A percentile compares a stretch with the other conserved stretches of the same genome.
phyloP scores from a whole-genome alignment of 1,140 invertebrate species.

The Leptopilina clavipes region DNA sequence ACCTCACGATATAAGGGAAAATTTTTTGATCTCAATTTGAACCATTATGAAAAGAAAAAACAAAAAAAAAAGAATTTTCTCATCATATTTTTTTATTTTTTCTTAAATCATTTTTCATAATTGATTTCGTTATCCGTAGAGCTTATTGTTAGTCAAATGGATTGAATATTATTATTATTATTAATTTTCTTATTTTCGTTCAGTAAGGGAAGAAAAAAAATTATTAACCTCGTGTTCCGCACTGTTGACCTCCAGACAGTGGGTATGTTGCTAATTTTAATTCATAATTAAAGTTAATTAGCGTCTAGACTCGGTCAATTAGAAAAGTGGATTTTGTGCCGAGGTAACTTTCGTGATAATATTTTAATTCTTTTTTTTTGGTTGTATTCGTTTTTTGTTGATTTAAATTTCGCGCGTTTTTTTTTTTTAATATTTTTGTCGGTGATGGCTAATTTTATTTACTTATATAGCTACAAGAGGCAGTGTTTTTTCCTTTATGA shows the following conservation, averaged over 20 bases:
- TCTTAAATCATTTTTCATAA: not conserved
- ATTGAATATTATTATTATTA: too few relatives aligned
- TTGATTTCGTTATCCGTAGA: not conserved
- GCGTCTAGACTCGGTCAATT: constrained; percentile 55
- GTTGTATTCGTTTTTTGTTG: too few relatives aligned
- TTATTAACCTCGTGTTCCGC: not conserved
- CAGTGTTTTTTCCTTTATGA: too few relatives aligned
- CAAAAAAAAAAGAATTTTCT: too few relatives aligned
- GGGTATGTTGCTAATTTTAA: constrained; percentile 5
- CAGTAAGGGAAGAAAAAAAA: not conserved
- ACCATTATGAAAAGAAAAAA: too few relatives aligned
- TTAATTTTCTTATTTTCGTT: too few relatives aligned
- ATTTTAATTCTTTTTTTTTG: constrained; percentile 6
- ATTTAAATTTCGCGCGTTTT: too few relatives aligned
- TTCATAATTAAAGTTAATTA: constrained; percentile 54
- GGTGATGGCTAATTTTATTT: too few relatives aligned
- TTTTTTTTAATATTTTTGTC: too few relatives aligned
- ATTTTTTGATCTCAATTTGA: too few relatives aligned
- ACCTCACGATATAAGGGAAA: constrained; percentile 26
- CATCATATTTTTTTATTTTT: not conserved
- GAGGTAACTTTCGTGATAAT: constrained; percentile 37
- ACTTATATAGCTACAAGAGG: too few relatives aligned
- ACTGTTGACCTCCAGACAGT: not conserved
- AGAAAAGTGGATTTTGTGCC: constrained; percentile 55
- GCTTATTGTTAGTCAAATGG: too few relatives aligned